phyloP scores from a whole-genome alignment of 2,888 invertebrate genomes.

The Drosophila diplacantha region DNA sequence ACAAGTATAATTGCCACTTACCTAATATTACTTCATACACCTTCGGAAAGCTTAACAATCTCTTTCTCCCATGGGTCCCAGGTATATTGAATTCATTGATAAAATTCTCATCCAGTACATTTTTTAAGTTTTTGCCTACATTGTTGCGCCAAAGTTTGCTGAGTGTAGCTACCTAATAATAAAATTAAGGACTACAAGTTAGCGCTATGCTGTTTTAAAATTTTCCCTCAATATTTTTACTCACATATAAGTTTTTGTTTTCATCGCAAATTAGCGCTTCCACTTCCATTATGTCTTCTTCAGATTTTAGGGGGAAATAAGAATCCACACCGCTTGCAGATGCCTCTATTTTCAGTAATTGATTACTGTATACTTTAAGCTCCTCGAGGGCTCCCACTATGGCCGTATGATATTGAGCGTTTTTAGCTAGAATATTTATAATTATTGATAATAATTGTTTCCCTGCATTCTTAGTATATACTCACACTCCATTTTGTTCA shows the following conservation, averaged over 20 bases:
- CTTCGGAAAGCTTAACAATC: neutral
- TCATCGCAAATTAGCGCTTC: neutral
- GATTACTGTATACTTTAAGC: neutral
- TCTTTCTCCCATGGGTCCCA: neutral
- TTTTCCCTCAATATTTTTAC: neutral
- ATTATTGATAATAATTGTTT: neutral
- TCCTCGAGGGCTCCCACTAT: neutral
- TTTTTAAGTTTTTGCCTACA: neutral
- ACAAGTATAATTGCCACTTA: neutral
- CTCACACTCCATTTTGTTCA: neutral
- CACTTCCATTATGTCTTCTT: neutral
- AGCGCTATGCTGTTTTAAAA: too few relatives aligned
- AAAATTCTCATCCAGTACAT: neutral
- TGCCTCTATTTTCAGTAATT: neutral
- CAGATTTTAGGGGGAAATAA: neutral
- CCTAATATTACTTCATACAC: neutral
- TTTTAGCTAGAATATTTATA: neutral
- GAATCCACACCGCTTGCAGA: neutral
- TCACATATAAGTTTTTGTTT: neutral
- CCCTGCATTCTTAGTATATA: neutral
- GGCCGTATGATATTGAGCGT: neutral
- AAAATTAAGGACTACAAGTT: neutral
- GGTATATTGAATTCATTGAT: neutral
- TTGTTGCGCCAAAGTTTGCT: slow-evolving; percentile 1
- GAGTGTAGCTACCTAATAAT: neutral